phyloP scores from a whole-genome alignment of 2,113 vertebrate species.

The Typhlomys cinereus region DNA sequence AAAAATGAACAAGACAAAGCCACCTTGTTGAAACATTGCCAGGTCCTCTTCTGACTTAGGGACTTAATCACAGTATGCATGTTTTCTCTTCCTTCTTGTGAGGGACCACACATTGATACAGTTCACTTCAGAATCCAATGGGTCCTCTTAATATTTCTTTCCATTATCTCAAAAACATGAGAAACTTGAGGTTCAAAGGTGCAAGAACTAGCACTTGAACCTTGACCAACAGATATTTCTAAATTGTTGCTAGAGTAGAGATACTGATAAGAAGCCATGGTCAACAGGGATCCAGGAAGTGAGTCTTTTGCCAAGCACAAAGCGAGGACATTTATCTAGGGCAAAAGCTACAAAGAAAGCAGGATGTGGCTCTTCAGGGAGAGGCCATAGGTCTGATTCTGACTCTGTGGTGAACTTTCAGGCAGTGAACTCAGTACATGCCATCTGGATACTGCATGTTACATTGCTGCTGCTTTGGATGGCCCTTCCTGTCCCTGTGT shows the following conservation, averaged over 20 bases:
- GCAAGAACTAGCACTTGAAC: background rate
- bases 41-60: background rate
- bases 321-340: constrained; percentile 2
- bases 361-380: background rate
- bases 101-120: background rate
- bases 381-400: background rate
- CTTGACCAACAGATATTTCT: background rate
- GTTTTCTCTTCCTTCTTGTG: background rate
- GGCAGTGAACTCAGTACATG: background rate
- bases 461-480: background rate
- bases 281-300: constrained; percentile 10
- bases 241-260: background rate
- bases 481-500: background rate
- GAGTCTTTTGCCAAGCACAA: background rate
- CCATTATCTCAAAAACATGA: background rate
- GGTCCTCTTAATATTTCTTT: constrained; percentile 14
- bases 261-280: constrained; percentile 1
- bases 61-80: background rate
- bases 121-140: background rate
- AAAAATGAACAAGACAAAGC: background rate
- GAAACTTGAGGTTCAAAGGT: background rate
- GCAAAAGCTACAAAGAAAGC: constrained; percentile 10
- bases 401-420: background rate
- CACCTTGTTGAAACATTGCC: background rate
- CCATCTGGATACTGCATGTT: background rate